These are phyloP conservation scores for Psammodynastes pulverulentus DNA, from an alignment of 2,113 vertebrate species.

Conservation along the genomic window DNA sequence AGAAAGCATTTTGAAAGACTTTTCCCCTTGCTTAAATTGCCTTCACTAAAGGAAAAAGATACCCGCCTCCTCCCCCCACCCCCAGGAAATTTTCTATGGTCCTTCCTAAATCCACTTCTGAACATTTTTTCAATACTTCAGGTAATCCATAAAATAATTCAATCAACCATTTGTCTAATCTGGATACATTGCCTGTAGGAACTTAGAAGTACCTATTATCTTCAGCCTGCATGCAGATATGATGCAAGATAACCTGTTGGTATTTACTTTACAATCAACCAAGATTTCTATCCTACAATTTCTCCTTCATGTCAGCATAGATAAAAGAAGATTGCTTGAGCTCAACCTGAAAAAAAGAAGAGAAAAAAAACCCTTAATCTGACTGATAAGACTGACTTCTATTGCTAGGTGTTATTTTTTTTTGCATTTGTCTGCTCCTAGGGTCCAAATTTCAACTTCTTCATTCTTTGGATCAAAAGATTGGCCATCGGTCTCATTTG, in stretches of 20 bases:
- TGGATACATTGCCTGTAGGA: background rate
- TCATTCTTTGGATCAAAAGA: background rate
- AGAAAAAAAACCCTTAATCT: background rate
- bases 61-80: fast-evolving
- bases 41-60: background rate
- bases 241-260: background rate
- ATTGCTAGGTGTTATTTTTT: background rate
- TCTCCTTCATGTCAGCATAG: background rate
- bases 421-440: background rate
- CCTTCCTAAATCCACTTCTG: background rate
- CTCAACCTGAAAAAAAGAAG: background rate
- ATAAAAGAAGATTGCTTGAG: slow-evolving; percentile 1
- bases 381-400: background rate
- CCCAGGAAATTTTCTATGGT: background rate
- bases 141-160: slow-evolving; percentile 1
- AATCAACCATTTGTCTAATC: background rate
- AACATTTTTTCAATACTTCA: background rate
- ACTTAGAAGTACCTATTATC: background rate
- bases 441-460: background rate
- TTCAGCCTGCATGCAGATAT: background rate
- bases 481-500: background rate
- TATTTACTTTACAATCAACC: background rate
- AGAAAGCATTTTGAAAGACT: background rate
- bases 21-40: background rate
- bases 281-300: background rate